Evolutionary conservation across 2,888 invertebrate genomes (phyloP).

Genomic region (Coelogynopora nodosa): DNA sequence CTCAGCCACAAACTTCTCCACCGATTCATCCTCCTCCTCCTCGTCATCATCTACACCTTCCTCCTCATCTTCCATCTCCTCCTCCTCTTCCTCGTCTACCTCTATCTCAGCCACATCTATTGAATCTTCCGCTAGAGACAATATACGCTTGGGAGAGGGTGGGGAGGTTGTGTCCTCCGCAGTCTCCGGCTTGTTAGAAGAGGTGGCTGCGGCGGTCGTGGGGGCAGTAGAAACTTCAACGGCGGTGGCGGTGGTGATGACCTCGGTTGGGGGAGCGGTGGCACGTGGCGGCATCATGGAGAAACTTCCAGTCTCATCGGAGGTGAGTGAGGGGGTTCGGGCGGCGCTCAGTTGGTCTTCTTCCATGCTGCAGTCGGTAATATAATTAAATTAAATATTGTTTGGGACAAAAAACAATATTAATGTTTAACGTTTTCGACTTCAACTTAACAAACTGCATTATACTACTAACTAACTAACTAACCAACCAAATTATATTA

Average conservation of each 20-base stretch:
- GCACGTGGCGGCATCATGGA: not conserved
- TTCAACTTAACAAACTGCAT: no score
- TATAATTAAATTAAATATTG: no score
- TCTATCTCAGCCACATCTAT: not conserved
- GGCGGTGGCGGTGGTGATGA: not conserved
- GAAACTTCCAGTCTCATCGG: not conserved
- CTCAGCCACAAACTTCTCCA: conserved; percentile 2
- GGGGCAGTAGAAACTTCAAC: not conserved
- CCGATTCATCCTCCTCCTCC: not conserved
- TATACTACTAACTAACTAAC: no score
- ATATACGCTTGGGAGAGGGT: not conserved
- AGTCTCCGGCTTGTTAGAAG: not conserved
- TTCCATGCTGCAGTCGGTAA: not conserved
- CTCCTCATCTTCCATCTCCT: not conserved
- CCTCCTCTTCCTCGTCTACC: not conserved
- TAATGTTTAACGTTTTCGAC: no score
- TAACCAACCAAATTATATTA: no score
- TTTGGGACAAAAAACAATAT: no score
- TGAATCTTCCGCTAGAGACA: not conserved
- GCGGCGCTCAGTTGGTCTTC: conserved; percentile 11
- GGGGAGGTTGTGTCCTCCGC: not conserved
- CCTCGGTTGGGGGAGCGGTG: not conserved
- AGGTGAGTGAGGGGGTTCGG: not conserved
- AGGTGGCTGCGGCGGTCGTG: not conserved
- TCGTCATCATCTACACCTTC: not conserved